phyloP scores from a whole-genome alignment of 37 sponge, comb jelly and placozoan species.

The Ephydatia muelleri region DNA sequence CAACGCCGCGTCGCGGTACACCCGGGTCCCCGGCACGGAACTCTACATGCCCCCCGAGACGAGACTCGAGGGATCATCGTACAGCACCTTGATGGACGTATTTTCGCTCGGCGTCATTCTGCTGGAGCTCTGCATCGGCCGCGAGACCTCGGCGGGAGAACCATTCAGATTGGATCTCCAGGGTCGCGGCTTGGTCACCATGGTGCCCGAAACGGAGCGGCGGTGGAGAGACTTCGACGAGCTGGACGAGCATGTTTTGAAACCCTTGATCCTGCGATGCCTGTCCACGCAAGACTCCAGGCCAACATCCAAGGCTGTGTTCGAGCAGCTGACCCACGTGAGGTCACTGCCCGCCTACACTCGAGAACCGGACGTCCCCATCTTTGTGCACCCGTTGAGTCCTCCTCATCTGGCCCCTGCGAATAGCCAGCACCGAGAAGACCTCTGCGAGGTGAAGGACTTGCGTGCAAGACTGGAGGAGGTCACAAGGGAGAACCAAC shows the following conservation, averaged over 20 bases:
- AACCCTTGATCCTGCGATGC: slow-evolving; percentile 14
- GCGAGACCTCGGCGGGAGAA: slow-evolving; percentile 43
- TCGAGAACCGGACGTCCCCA: background rate
- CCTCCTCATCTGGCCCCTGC: background rate
- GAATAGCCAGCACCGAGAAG: background rate
- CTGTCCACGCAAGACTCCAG: slow-evolving; percentile 23
- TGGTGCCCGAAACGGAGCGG: slow-evolving; percentile 71
- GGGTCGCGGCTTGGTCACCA: background rate
- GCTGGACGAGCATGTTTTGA: slow-evolving; percentile 6
- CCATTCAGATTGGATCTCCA: slow-evolving; percentile 10
- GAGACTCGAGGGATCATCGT: slow-evolving; percentile 11
- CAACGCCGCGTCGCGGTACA: slow-evolving; percentile 11
- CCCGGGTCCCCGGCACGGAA: slow-evolving; percentile 73
- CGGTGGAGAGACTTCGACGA: slow-evolving; percentile 47
- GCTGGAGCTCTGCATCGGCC: slow-evolving; percentile 57
- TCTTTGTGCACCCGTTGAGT: too few species aligned
- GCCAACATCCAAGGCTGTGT: slow-evolving; percentile 15
- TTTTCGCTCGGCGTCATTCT: slow-evolving; percentile 71
- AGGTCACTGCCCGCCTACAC: background rate
- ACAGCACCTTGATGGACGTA: slow-evolving; percentile 49
- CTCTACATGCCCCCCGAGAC: slow-evolving; percentile 77
- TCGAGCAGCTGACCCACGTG: background rate
- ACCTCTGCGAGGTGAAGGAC: background rate
- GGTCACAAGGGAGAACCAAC: background rate
- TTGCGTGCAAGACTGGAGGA: background rate